Evolutionary conservation across 2,113 vertebrate genomes (phyloP), one percentile per base, ranked within the genome.

Genomic region (Myotis brandtii): DNA sequence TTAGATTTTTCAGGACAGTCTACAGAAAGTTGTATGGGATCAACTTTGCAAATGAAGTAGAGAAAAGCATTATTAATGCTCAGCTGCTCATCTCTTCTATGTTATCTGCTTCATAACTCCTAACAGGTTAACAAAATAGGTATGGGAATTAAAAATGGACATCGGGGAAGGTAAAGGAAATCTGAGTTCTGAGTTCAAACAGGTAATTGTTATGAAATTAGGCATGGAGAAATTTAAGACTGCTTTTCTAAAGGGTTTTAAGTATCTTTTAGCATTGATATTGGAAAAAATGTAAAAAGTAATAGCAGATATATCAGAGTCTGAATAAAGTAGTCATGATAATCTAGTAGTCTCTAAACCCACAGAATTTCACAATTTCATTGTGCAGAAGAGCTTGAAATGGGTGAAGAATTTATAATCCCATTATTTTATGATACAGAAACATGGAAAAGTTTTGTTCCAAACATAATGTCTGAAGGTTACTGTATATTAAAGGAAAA

Each of bases 191-290:
- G 80, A 50, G 1, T 21, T 82, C 43, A 73, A 93, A 40, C 20
- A 85, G 2, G 25, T 84, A 86, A 88, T 89, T 97, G 73, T 87
- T 96, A 66, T 70, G 54, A 86, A 88, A 95, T 94, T 90, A 72
- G 40, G 66, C 25, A 59, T 18, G 6, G 16, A 62, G 43, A 92
- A 91, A 3, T 62, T 73, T 54, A 94, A 83, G 23, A 54, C 73
- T 73, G 40, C 7, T 83, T 93, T 76, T 23, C 62, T 85, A 77
- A 92, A 91, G 93, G 34, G 7, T 27, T 96, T 95, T 89, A 52
- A 91, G 84, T 91, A 69, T 93, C n/a, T 84, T 94, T 93, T 43
- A 92, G 25, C 2, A 69, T 76, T 84, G 30, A 92, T 23, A 70
- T 92, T 96, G 94, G 25, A 88, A 72, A 93, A 37, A 93, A 64